These are phyloP conservation scores for Bergia puertoricense DNA, from an alignment of 92 coral and sea anemone genomes.

Conservation along the genomic window DNA sequence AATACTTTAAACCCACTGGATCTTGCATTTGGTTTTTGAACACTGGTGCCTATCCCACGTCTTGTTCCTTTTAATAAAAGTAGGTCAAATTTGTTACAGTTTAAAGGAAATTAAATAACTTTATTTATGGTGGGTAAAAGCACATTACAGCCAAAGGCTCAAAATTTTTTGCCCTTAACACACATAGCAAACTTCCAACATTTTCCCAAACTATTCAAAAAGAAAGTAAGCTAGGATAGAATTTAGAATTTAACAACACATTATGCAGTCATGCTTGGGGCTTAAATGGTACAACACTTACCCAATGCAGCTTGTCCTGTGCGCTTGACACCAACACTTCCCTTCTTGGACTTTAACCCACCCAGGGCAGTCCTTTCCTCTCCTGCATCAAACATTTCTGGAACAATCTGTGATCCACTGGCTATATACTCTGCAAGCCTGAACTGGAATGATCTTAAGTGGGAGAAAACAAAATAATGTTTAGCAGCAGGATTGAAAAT, in stretches of 20 bases:
- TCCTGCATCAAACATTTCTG: constrained; percentile 26
- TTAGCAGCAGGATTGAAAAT: background rate
- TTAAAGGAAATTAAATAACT: background rate
- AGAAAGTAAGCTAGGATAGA: too few species aligned
- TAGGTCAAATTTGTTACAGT: background rate
- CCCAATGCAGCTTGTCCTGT: constrained; percentile 70
- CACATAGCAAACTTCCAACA: too few species aligned
- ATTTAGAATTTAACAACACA: too few species aligned
- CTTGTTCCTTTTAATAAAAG: constrained; percentile 54
- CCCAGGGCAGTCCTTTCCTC: constrained; percentile 78
- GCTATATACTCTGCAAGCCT: constrained; percentile 72
- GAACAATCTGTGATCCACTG: constrained; percentile 27
- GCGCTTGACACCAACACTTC: constrained; percentile 75
- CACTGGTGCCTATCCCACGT: constrained; percentile 54
- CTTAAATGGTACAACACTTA: constrained; percentile 22
- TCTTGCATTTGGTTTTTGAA: constrained; percentile 52
- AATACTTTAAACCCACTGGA: constrained; percentile 61
- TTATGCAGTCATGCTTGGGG: too few species aligned
- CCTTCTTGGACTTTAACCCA: constrained; percentile 80
- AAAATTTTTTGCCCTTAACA: too few species aligned
- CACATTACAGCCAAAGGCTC: too few species aligned
- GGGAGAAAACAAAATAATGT: background rate
- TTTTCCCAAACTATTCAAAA: too few species aligned
- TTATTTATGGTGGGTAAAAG: too few species aligned
- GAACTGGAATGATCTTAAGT: constrained; percentile 80